Base-by-base conservation (phyloP, 2,888 invertebrate species). In the Barypeithes pellucidus region DNA sequence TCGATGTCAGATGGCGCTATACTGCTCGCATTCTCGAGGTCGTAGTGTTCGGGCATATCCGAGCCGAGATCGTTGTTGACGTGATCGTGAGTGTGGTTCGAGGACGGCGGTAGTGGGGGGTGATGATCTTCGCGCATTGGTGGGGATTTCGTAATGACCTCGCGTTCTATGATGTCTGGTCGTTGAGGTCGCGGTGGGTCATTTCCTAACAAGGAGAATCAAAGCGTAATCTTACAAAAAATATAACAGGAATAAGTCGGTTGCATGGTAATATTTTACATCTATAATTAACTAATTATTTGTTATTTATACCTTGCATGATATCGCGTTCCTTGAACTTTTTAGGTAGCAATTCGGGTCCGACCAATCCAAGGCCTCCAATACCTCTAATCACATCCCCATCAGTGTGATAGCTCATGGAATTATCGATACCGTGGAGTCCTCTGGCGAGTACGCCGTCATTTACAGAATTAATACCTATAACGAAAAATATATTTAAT, bases 1-100 rank as follows among this genome's bases (percentile, higher is more conserved):
- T 98, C 98, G 77, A 97, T 97, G 84, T 98, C 98, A 1, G 97
- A 97, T 0, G 98, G 98, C 0, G 98, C 98, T 79, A 98, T 98
- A 0, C 97, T 97, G 85, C 97, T 97, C 0, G 98, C 97, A 86
- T 98, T 98, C 87, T 98, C 98, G 75, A 98, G 88, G 84, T 98
- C 98, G 83, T 98, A 98, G 84, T 97, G 96, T 84, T 97, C 97
- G 0, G 96, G 95, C 75, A 92, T 89, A 82, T 95, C 94, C 8
- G 92, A 92, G 81, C 91, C 91, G 79, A 95, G 88, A 81, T 95
- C 95, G 63, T 93, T 91, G 50, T 89, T 89, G 24, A 91, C 91
- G 80, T 94, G 94, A 73, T 94, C 93, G 80, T 94, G 90, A 0
- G 91, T 90, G 76, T 90, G 91, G 81, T 90, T 93, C 14, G 91